Evolutionary conservation across 2,888 invertebrate genomes (phyloP).

Genomic region (Odiellus spinosus): DNA sequence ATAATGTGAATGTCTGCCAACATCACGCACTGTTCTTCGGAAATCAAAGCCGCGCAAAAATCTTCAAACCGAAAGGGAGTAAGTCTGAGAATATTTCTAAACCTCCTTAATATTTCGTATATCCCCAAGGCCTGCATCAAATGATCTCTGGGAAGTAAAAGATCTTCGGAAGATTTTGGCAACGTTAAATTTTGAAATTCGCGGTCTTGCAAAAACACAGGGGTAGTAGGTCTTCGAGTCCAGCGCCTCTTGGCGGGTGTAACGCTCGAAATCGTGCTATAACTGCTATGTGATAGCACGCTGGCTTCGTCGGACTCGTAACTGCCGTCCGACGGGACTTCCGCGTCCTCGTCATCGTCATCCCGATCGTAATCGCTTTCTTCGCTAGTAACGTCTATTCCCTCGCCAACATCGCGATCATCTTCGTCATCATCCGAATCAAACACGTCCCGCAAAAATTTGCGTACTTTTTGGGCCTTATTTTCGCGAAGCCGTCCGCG

Average conservation of each 20-base stretch:
- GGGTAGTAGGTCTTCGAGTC: slow-evolving; percentile 25
- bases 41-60: slow-evolving; percentile 79
- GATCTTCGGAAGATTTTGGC: slow-evolving; percentile 77
- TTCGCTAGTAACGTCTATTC: slow-evolving; percentile 9
- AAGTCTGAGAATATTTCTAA: slow-evolving; percentile 64
- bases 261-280: slow-evolving; percentile 16
- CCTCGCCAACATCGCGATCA: slow-evolving; percentile 10
- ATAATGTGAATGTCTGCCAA: slow-evolving; percentile 87
- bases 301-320: slow-evolving; percentile 17
- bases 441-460: slow-evolving; percentile 12
- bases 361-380: slow-evolving; percentile 16
- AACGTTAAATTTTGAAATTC: slow-evolving; percentile 52
- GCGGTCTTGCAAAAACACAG: slow-evolving; percentile 38
- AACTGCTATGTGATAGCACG: slow-evolving; percentile 17
- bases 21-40: slow-evolving; percentile 80
- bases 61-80: slow-evolving; percentile 92
- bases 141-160: slow-evolving; percentile 58
- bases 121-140: slow-evolving; percentile 69
- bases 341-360: slow-evolving; percentile 15
- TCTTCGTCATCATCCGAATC: slow-evolving; percentile 14
- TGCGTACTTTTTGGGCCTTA: slow-evolving; percentile 9
- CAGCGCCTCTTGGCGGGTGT: slow-evolving; percentile 22
- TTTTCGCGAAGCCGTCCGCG: slow-evolving; percentile 13
- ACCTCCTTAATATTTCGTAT: slow-evolving; percentile 88
- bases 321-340: slow-evolving; percentile 13